These are phyloP conservation scores for Lobophora halterata DNA, from an alignment of 2,888 invertebrate species.

Conservation along the genomic window DNA sequence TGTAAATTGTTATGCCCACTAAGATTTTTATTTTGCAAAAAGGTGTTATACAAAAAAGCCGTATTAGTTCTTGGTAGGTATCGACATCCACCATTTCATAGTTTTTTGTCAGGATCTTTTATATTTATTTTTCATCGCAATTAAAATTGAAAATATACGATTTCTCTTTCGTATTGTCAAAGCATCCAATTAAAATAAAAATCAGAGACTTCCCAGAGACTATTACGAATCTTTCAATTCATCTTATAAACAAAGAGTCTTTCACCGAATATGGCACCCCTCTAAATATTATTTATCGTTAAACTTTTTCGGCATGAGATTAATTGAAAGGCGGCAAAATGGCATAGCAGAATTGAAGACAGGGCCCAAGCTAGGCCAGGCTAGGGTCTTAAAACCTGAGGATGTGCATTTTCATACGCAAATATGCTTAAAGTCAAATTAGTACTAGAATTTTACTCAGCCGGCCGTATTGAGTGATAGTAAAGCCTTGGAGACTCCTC, in stretches of 20 bases:
- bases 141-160: conserved; percentile 18
- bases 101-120: conserved; percentile 1
- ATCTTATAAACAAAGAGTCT: conserved; percentile 56
- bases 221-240: conserved; percentile 43
- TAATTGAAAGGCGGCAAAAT: conserved; percentile 56
- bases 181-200: conserved; percentile 24
- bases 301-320: conserved; percentile 52
- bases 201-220: conserved; percentile 21
- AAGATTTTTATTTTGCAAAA: too few relatives aligned
- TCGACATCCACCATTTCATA: neutral
- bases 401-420: too few relatives aligned
- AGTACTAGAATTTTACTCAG: too few relatives aligned
- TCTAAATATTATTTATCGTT: conserved; percentile 60
- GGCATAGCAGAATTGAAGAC: conserved; percentile 31
- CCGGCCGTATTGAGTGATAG: too few relatives aligned
- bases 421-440: too few relatives aligned
- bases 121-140: conserved; percentile 10
- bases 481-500: too few relatives aligned
- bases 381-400: neutral
- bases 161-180: conserved; percentile 6
- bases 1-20: too few relatives aligned
- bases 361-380: conserved; percentile 28
- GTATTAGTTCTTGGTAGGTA: too few relatives aligned
- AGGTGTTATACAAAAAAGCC: too few relatives aligned
- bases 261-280: conserved; percentile 45